Conservation (phyloP, 1,140 invertebrate species). For the Camponotus pennsylvanicus region DNA sequence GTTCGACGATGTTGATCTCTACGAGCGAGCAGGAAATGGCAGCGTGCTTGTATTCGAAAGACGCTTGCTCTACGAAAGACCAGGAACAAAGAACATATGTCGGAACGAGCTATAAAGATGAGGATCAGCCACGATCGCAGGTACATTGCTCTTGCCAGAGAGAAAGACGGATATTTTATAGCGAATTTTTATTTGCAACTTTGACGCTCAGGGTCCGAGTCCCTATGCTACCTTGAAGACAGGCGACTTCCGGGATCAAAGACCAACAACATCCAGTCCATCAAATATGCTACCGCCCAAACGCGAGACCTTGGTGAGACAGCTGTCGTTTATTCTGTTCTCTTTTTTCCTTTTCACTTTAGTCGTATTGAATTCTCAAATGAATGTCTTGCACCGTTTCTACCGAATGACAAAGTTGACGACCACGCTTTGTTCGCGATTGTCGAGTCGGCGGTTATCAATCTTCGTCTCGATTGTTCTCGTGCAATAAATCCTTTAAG, state of each 20-base stretch:
- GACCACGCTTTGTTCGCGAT: background rate
- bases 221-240: conserved; percentile 65
- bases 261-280: conserved; percentile 67
- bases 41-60: conserved; percentile 36
- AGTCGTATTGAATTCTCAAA: background rate
- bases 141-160: conserved; percentile 20
- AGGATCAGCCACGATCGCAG: conserved; percentile 67
- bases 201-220: conserved; percentile 57
- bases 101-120: conserved; percentile 35
- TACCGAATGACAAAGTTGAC: background rate
- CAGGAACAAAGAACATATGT: conserved; percentile 64
- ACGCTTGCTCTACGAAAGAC: conserved; percentile 58
- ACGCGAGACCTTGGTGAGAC: conserved; percentile 73
- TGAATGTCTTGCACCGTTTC: conserved; percentile 1
- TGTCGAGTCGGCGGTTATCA: background rate
- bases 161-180: background rate
- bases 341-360: background rate
- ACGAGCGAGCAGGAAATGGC: conserved; percentile 25
- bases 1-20: conserved; percentile 1
- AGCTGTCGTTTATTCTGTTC: background rate
- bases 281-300: conserved; percentile 64
- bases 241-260: conserved; percentile 73
- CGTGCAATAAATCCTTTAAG: background rate
- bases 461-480: background rate
- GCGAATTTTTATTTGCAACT: conserved; percentile 10